Conservation (phyloP, 2,797 vertebrate genomes). For the Sebastiscus albofasciatus region DNA sequence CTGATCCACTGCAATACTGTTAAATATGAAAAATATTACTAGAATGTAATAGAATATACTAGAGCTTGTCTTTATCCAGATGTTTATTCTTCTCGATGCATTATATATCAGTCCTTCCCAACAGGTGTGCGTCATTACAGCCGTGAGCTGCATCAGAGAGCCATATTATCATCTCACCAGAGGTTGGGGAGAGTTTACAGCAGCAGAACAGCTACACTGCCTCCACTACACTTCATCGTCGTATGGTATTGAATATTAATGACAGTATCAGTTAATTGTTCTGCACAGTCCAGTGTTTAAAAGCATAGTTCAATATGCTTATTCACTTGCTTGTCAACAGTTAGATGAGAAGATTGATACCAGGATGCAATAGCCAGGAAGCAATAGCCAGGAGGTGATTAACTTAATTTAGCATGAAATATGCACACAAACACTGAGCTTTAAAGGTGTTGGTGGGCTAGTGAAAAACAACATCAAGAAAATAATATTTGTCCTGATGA, state of each 20-base stretch:
- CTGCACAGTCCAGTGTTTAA: not conserved
- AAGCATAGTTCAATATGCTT: not conserved
- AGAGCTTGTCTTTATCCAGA: not conserved
- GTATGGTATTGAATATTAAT: not conserved
- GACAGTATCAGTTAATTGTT: not conserved
- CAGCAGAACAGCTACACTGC: not conserved
- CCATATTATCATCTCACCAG: not conserved
- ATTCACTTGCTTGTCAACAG: no score
- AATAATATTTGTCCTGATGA: not conserved
- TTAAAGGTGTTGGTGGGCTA: not conserved
- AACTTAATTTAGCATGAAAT: not conserved
- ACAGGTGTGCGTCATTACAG: not conserved
- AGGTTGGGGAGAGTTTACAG: not conserved
- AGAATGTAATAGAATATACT: not conserved
- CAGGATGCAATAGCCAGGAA: not conserved
- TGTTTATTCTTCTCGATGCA: not conserved
- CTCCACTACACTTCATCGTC: not conserved
- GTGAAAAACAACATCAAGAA: not conserved
- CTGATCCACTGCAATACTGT: not conserved
- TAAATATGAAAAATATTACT: not conserved
- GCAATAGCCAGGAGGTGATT: not conserved
- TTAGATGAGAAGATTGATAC: no score
- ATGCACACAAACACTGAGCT: not conserved
- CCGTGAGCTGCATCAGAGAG: not conserved
- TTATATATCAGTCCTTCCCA: not conserved